These are phyloP conservation scores for Harmothoe impar DNA, from an alignment of 2,888 invertebrate genomes.

Conservation along the genomic window DNA sequence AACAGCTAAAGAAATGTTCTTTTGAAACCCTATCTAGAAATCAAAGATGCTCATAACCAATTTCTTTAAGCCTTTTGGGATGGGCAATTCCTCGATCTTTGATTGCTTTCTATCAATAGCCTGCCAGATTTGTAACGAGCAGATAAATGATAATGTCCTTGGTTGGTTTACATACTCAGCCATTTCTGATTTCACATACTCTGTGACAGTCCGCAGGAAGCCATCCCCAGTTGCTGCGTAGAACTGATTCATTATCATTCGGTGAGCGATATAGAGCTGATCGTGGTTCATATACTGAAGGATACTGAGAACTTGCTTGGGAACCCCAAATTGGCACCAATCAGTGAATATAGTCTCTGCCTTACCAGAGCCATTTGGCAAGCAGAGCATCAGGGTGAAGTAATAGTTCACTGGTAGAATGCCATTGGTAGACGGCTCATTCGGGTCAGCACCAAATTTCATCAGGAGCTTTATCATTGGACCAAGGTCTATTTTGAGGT, in stretches of 20 bases:
- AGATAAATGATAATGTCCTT: conserved; percentile 1
- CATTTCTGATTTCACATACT: not conserved
- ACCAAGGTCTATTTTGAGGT: conserved; percentile 70
- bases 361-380: not conserved
- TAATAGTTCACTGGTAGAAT: conserved; percentile 67
- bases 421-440: conserved; percentile 41
- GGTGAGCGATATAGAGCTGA: not conserved
- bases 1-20: too few relatives aligned
- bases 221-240: not conserved
- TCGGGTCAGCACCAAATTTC: conserved; percentile 76
- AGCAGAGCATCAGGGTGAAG: conserved; percentile 65
- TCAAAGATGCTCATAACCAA: conserved; percentile 4
- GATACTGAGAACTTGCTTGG: not conserved
- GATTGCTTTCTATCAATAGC: not conserved
- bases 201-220: not conserved
- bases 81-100: conserved; percentile 30
- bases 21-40: not conserved
- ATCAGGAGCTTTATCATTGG: conserved; percentile 73
- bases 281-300: not conserved
- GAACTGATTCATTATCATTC: conserved; percentile 7
- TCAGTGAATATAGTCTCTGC: not conserved
- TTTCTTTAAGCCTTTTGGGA: conserved; percentile 13
- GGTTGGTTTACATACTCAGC: not conserved
- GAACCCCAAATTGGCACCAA: not conserved
- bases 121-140: conserved; percentile 16